phyloP scores from a whole-genome alignment of 2,113 vertebrate species.

The Rhinogobius similis region DNA sequence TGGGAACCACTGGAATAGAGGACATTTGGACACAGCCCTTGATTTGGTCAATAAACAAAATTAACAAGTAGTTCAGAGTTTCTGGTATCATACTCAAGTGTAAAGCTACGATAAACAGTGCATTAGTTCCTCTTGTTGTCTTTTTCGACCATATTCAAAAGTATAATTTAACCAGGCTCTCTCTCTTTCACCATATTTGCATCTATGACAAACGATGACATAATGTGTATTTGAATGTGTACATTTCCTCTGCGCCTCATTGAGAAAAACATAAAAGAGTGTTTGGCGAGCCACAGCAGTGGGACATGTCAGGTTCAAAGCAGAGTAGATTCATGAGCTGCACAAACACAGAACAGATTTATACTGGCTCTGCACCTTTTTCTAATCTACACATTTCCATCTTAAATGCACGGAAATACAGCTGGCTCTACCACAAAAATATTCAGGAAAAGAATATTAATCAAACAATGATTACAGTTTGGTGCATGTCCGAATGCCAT shows the following conservation, averaged over 20 bases:
- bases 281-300: not conserved
- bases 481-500: not conserved
- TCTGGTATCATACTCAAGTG: no score
- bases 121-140: no score
- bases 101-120: no score
- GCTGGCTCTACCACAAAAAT: slow-evolving; percentile 34
- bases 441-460: not conserved
- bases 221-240: not conserved
- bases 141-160: no score
- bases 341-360: slow-evolving; percentile 44
- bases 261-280: not conserved
- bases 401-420: slow-evolving; percentile 34
- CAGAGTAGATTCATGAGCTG: slow-evolving; percentile 30
- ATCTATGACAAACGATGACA: not conserved
- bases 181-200: not conserved
- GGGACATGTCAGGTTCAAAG: slow-evolving; percentile 45
- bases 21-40: no score
- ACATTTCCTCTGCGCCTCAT: slow-evolving; percentile 7
- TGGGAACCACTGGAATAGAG: no score
- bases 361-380: slow-evolving; percentile 36
- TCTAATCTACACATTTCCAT: slow-evolving; percentile 39
- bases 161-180: no score
- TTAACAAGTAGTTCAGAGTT: no score
- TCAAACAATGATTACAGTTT: not conserved
- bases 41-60: no score